A percentile compares a stretch with the other conserved stretches of the same genome.
Conservation (phyloP, 2,888 invertebrate species). For the Acanthosepion pharaonis region DNA sequence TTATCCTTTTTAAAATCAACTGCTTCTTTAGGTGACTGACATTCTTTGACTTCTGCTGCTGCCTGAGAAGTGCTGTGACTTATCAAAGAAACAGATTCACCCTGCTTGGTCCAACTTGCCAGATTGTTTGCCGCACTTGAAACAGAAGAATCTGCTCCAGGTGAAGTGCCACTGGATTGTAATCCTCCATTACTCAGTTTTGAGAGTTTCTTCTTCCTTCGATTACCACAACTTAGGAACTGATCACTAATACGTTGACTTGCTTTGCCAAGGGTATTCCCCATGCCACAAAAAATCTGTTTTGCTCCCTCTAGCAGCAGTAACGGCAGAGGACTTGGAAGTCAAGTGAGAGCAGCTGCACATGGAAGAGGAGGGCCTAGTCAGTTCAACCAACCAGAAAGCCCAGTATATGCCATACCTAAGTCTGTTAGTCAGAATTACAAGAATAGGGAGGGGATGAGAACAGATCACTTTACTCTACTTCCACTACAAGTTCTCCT, state of each 20-base stretch:
- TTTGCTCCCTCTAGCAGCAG: background rate
- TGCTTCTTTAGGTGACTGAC: background rate
- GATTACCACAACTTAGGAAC: background rate
- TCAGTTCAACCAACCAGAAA: background rate
- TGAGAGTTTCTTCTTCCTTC: background rate
- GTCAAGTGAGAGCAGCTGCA: background rate
- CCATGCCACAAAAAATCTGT: background rate
- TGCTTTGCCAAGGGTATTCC: background rate
- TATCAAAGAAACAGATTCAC: background rate
- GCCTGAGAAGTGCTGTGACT: background rate
- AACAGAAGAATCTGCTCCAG: background rate
- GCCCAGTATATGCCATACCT: background rate
- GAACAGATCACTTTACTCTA: background rate
- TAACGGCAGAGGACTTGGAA: background rate
- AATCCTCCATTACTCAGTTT: background rate
- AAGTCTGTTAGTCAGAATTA: background rate
- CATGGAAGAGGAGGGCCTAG: background rate
- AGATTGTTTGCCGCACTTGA: background rate
- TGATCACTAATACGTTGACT: background rate
- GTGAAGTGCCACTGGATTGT: background rate
- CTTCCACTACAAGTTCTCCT: background rate
- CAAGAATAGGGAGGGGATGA: background rate
- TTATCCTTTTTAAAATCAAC: background rate
- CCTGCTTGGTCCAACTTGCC: background rate
- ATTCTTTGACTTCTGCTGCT: background rate